phyloP scores from a whole-genome alignment of 2,888 invertebrate genomes.

The Erebia palarica region DNA sequence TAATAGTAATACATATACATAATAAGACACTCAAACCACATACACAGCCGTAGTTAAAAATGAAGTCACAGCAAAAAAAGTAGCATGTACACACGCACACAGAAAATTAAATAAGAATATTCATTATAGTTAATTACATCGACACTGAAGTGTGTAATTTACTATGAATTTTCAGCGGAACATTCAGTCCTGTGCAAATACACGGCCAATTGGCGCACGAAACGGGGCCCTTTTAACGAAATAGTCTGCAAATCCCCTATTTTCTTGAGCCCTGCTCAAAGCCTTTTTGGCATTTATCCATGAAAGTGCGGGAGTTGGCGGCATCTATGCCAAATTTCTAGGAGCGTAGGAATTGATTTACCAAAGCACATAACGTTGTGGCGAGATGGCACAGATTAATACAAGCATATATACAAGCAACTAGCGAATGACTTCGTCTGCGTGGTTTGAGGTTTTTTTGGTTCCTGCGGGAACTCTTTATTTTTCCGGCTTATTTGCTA shows the following conservation, averaged over 20 bases:
- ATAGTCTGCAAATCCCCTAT: slow-evolving; percentile 57
- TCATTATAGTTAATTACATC: background rate
- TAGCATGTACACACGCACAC: background rate
- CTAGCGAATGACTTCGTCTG: background rate
- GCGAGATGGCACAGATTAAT: background rate
- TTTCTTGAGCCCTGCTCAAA: slow-evolving; percentile 55
- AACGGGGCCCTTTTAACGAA: slow-evolving; percentile 55
- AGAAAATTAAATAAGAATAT: background rate
- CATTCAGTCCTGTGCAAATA: slow-evolving; percentile 29
- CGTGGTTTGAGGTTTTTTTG: background rate
- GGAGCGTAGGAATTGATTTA: slow-evolving; percentile 22
- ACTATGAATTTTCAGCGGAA: slow-evolving; percentile 12
- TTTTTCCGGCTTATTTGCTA: too few relatives aligned
- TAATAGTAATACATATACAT: too few relatives aligned
- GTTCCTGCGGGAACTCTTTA: too few relatives aligned
- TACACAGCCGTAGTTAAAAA: too few relatives aligned
- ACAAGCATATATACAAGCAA: background rate
- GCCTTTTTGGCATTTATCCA: slow-evolving; percentile 61
- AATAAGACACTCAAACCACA: too few relatives aligned
- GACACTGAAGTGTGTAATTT: background rate
- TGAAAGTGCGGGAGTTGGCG: slow-evolving; percentile 41
- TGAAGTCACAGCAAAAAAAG: too few relatives aligned
- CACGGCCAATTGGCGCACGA: slow-evolving; percentile 45
- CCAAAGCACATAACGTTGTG: slow-evolving; percentile 7
- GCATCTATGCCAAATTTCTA: slow-evolving; percentile 28